Base-by-base conservation (phyloP, 2,888 invertebrate species). In the Apodemia mormo region DNA sequence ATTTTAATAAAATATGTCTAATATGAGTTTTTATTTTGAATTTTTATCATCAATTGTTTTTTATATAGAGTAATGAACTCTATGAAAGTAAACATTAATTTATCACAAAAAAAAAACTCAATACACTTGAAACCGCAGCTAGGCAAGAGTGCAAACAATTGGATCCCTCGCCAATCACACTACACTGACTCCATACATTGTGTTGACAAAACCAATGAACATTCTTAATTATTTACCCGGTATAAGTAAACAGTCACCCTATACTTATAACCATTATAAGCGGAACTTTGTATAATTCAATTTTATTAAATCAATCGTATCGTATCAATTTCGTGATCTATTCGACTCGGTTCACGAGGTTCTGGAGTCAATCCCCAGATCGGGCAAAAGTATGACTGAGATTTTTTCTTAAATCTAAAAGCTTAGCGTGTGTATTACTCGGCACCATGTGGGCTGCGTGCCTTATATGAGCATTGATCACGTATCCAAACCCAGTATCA, bases 171-270 rank as follows among this genome's bases (percentile, higher is more conserved):
- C 78, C 85, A 85, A 86, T 85, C 85, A 82, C 79, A 77, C 75
- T 77, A 77, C 77, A 56, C 56, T 56, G 56, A 56, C 29, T 56
- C 80, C 82, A 82, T 81, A 81, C 80, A 84, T 81, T 85, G 82
- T 90, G 88, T 92, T 92, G 89, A 90, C 92, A 89, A 88, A 90
- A 89, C 90, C 91, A 91, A 87, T 92, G 91, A 91, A 91, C 90
- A 89, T 85, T 91, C 90, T 88, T 92, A 91, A 92, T 93, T 91
- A 93, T 93, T 92, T 92, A 89, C 88, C 83, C 82, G 79, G 85
- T 85, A 86, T 83, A 82, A 75, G 89, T 89, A 90, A 92, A 92
- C 91, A 92, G 86, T 86, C 87, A 89, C 90, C 89, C 84, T 76
- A 79, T 70, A 75, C 73, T 71, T 68, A 71, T 69, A 77, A 80